Conservation (phyloP, 2,888 invertebrate species). For the Germaria angustata region DNA sequence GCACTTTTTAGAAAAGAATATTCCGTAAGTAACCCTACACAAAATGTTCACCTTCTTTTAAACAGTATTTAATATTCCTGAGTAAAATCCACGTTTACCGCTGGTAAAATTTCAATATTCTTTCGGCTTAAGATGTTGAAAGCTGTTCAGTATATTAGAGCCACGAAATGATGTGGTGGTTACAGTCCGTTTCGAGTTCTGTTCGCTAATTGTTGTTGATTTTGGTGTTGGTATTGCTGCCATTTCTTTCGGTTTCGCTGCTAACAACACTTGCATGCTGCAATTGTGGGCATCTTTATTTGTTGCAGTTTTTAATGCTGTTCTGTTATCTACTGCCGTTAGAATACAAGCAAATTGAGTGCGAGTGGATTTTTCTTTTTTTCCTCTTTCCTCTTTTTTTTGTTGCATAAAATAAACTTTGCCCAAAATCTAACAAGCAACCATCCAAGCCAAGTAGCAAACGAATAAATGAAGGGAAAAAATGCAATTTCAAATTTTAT, state of each 20-base stretch:
- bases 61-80: too few species aligned
- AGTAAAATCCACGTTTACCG: constrained; percentile 5
- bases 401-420: constrained; percentile 42
- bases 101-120: constrained; percentile 27
- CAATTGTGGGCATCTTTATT: constrained; percentile 20
- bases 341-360: constrained; percentile 37
- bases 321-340: constrained; percentile 30
- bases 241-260: constrained; percentile 11
- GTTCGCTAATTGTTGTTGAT: constrained; percentile 13
- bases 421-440: constrained; percentile 19
- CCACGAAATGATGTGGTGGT: neutral
- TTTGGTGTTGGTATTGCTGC: constrained; percentile 41
- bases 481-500: constrained; percentile 67
- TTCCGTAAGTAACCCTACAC: too few species aligned
- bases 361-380: neutral
- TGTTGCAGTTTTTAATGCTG: constrained; percentile 20
- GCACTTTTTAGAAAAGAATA: too few species aligned
- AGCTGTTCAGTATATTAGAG: constrained; percentile 52
- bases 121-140: constrained; percentile 44
- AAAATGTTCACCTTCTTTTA: too few species aligned
- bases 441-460: constrained; percentile 17
- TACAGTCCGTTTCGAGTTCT: neutral
- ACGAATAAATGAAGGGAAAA: constrained; percentile 33
- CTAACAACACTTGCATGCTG: constrained; percentile 33
- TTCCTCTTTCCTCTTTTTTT: neutral